Percentiles rank a stretch among this genome's conserved stretches.
These are phyloP conservation scores for Druceiella hillmani DNA, from an alignment of 2,888 invertebrate genomes.

Conservation along the genomic window DNA sequence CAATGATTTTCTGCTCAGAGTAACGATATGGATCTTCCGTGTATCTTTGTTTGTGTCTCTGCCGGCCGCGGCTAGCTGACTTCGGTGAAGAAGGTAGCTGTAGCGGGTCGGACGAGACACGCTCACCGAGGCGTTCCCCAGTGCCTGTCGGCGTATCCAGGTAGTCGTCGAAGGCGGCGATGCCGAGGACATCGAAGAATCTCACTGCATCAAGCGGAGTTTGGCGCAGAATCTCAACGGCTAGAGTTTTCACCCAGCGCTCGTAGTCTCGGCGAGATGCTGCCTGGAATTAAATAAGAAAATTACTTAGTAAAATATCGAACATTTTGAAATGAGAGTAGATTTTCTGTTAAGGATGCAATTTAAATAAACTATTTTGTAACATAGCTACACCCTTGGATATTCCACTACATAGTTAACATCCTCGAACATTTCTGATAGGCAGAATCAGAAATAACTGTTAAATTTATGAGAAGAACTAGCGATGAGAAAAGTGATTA, in stretches of 20 bases:
- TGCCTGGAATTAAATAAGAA: conserved; percentile 52
- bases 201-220: conserved; percentile 68
- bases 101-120: not conserved
- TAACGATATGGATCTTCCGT: no score
- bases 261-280: conserved; percentile 64
- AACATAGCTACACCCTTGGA: no score
- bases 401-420: no score
- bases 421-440: no score
- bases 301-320: no score
- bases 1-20: no score
- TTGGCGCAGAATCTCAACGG: conserved; percentile 68
- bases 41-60: not conserved
- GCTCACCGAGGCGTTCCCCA: conserved; percentile 31
- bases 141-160: conserved; percentile 29
- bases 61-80: not conserved
- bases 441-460: no score
- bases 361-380: no score
- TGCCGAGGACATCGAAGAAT: conserved; percentile 64
- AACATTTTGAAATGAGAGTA: no score
- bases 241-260: conserved; percentile 69
- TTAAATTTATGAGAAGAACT: no score
- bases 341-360: no score
- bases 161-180: conserved; percentile 49
- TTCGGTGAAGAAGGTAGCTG: not conserved
- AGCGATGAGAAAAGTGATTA: no score